These are phyloP conservation scores for Stigmatopora nigra DNA, from an alignment of 2,113 vertebrate species.

Conservation along the genomic window DNA sequence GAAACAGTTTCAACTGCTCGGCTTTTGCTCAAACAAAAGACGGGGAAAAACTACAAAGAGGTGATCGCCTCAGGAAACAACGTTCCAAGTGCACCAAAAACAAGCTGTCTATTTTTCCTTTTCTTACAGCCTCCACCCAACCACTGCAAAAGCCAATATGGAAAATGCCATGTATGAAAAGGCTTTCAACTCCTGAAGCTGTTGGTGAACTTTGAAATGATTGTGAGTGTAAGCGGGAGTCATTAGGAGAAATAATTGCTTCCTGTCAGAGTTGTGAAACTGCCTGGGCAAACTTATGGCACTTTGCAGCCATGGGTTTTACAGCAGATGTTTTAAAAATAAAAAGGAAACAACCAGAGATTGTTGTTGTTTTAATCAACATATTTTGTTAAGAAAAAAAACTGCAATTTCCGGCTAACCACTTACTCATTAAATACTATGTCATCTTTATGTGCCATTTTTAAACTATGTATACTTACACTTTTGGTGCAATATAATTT, in stretches of 20 bases:
- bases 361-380: no score
- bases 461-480: conserved; percentile 23
- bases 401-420: conserved; percentile 44
- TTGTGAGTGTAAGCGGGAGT: conserved; percentile 3
- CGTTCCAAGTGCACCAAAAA: conserved; percentile 30
- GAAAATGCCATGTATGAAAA: conserved; percentile 26
- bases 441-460: conserved; percentile 18
- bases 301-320: conserved; percentile 25
- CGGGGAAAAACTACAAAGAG: conserved; percentile 28
- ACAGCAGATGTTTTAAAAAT: conserved; percentile 39
- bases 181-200: conserved; percentile 12
- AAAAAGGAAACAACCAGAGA: conserved; percentile 43
- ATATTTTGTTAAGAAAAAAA: conserved; percentile 42
- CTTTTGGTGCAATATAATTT: conserved; percentile 5
- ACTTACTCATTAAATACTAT: background rate
- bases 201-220: conserved; percentile 22
- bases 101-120: conserved; percentile 21
- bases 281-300: conserved; percentile 15
- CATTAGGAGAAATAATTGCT: conserved; percentile 20
- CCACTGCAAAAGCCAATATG: conserved; percentile 32
- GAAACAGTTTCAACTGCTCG: conserved; percentile 29
- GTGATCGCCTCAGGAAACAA: conserved; percentile 33
- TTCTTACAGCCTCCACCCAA: conserved; percentile 1
- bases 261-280: conserved; percentile 39
- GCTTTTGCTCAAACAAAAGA: conserved; percentile 38